Percentiles rank a stretch among this genome's conserved stretches.
Evolutionary conservation across 1,140 invertebrate species (phyloP).

Genomic region (Cylas formicarius): DNA sequence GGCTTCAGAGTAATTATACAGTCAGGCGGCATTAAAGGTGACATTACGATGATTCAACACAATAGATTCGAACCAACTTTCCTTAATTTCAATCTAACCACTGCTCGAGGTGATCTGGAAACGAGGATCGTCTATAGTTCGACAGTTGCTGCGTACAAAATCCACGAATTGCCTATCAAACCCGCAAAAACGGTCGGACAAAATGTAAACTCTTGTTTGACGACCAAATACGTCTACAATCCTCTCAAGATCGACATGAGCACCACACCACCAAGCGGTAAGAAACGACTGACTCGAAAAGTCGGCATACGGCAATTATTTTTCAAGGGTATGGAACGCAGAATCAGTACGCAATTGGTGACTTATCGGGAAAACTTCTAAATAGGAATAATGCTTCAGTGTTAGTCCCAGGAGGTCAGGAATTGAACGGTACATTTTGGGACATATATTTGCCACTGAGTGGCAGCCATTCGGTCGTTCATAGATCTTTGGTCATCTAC

Average conservation of each 20-base stretch:
- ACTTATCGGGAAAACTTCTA: slow-evolving; percentile 82
- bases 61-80: slow-evolving; percentile 80
- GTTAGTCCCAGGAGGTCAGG: slow-evolving; percentile 58
- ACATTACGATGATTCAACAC: slow-evolving; percentile 70
- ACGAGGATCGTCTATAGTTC: slow-evolving; percentile 55
- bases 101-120: slow-evolving; percentile 54
- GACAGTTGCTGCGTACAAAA: slow-evolving; percentile 56
- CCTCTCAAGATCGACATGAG: slow-evolving; percentile 53
- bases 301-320: slow-evolving; percentile 17
- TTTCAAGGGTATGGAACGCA: slow-evolving; percentile 63
- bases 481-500: slow-evolving; percentile 77
- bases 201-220: slow-evolving; percentile 50
- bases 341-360: slow-evolving; percentile 82
- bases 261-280: slow-evolving; percentile 57
- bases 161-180: slow-evolving; percentile 61
- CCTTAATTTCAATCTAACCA: slow-evolving; percentile 64
- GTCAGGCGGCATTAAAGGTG: slow-evolving; percentile 72
- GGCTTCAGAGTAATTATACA: slow-evolving; percentile 63
- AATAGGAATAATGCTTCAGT: slow-evolving; percentile 61
- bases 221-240: slow-evolving; percentile 63
- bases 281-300: slow-evolving; percentile 10
- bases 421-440: slow-evolving; percentile 66
- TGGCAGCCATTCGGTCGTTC: slow-evolving; percentile 69
- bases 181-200: slow-evolving; percentile 45
- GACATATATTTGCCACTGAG: slow-evolving; percentile 83